Evolutionary conservation across 2,888 invertebrate genomes (phyloP).

Genomic region (Rhodophaea formosa): DNA sequence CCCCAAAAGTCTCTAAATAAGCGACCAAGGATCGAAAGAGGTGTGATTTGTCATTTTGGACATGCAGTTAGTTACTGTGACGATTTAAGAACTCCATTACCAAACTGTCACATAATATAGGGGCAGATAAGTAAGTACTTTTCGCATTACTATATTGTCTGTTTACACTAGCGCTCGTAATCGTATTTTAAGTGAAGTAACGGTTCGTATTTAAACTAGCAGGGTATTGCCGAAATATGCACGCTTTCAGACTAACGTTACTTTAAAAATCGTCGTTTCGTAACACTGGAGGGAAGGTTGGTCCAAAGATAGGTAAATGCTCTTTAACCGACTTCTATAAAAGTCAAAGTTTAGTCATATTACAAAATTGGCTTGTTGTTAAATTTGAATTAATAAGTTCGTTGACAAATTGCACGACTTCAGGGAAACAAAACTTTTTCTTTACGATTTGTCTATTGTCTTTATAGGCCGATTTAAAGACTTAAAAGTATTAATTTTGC

Average conservation of each 20-base stretch:
- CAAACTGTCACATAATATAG: neutral
- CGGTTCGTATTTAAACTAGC: conserved; percentile 21
- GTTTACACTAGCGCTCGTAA: conserved; percentile 20
- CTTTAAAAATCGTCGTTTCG: neutral
- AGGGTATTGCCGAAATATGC: conserved; percentile 9
- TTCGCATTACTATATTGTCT: conserved; percentile 26
- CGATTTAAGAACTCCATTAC: neutral
- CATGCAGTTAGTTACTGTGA: neutral
- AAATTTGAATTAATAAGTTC: no score
- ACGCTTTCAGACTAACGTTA: neutral
- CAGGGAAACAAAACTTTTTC: no score
- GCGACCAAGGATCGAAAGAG: no score
- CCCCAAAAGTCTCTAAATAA: no score
- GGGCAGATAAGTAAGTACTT: conserved; percentile 21
- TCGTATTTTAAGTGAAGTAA: conserved; percentile 31
- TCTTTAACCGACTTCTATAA: no score
- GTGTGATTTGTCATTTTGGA: no score
- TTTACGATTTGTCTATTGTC: no score
- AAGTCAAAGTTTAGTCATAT: no score
- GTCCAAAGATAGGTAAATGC: neutral
- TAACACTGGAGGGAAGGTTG: neutral
- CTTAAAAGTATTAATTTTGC: no score
- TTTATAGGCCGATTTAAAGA: no score
- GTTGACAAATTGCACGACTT: no score
- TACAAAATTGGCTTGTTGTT: no score